These are phyloP conservation scores for Eudasyphora cyanicolor DNA, from an alignment of 2,888 invertebrate genomes.

Conservation along the genomic window DNA sequence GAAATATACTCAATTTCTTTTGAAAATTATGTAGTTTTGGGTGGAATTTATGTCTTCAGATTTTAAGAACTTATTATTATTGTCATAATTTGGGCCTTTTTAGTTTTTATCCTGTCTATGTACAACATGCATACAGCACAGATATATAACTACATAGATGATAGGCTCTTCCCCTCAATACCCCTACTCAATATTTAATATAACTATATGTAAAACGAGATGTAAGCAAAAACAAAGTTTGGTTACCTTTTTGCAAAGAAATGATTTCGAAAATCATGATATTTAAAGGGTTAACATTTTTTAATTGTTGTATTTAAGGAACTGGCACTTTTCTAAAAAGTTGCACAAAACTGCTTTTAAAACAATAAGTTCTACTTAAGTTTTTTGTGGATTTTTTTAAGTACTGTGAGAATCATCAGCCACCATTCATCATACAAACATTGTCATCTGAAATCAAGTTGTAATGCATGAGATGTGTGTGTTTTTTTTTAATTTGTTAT, in stretches of 20 bases:
- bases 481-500: background rate
- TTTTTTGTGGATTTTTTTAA: background rate
- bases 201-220: background rate
- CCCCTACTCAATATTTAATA: background rate
- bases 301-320: slow-evolving; percentile 28
- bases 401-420: slow-evolving; percentile 7
- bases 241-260: background rate
- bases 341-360: slow-evolving; percentile 40
- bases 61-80: no score
- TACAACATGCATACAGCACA: no score
- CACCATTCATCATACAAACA: background rate
- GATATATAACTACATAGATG: no score
- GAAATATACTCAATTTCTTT: no score
- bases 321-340: slow-evolving; percentile 39
- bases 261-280: slow-evolving; percentile 13
- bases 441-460: slow-evolving; percentile 8
- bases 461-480: slow-evolving; percentile 17
- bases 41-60: no score
- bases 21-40: no score
- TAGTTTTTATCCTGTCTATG: no score
- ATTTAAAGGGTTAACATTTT: slow-evolving; percentile 29
- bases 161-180: no score
- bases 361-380: slow-evolving; percentile 18
- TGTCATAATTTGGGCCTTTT: no score
- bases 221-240: background rate